Evolutionary conservation across 2,113 vertebrate genomes (phyloP).

Genomic region (Himantopus leucocephalus): DNA sequence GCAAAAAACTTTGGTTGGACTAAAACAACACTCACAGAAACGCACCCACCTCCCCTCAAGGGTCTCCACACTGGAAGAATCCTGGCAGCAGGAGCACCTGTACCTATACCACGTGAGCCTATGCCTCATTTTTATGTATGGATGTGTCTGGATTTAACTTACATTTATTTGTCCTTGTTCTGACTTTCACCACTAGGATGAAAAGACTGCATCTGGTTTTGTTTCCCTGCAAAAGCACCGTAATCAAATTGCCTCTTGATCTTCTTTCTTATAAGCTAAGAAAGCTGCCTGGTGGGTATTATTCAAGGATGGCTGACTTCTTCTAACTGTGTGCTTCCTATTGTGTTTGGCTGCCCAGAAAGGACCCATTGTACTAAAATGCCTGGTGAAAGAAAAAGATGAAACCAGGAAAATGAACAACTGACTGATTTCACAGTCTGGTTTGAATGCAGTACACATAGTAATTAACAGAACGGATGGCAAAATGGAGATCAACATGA

Average conservation of each 20-base stretch:
- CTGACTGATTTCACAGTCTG: background rate
- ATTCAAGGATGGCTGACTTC: conserved; percentile 46
- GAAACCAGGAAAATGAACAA: conserved; percentile 23
- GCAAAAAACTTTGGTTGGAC: background rate
- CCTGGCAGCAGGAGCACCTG: background rate
- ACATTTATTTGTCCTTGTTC: conserved; percentile 39
- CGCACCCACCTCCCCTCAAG: background rate
- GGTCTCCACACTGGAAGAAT: background rate
- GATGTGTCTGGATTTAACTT: conserved; percentile 9
- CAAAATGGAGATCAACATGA: background rate
- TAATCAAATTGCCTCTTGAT: conserved; percentile 52
- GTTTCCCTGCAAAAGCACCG: conserved; percentile 29
- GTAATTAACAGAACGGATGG: background rate
- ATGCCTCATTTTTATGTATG: background rate
- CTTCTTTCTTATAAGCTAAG: conserved; percentile 35
- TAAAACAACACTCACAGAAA: background rate
- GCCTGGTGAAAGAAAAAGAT: conserved; percentile 6
- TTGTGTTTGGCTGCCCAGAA: conserved; percentile 42
- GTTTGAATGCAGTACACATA: background rate
- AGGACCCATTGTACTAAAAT: conserved; percentile 8
- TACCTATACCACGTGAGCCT: background rate
- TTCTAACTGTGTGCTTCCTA: conserved; percentile 27
- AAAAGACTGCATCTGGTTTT: conserved; percentile 36
- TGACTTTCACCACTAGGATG: conserved; percentile 22
- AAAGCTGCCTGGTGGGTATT: conserved; percentile 51